Conservation (phyloP, 2,113 vertebrate species). For the Clarias gariepinus region DNA sequence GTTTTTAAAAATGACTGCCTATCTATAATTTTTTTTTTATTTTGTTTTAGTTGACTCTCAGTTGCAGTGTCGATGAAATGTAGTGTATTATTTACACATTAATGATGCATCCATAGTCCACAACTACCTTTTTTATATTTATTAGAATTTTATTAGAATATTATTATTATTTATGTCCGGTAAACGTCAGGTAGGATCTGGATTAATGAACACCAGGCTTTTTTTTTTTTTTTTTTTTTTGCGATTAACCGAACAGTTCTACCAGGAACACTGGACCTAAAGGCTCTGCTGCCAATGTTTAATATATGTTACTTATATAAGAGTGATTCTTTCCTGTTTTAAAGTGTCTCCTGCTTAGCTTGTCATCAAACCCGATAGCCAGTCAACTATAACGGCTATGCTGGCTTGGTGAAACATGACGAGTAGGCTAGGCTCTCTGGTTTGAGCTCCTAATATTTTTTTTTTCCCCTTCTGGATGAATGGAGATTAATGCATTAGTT, state of each 20-base stretch:
- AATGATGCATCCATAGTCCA: no score
- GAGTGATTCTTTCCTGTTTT: not conserved
- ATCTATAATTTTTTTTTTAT: not conserved
- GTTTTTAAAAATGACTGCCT: not conserved
- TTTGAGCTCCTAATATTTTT: not conserved
- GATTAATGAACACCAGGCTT: no score
- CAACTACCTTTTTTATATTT: no score
- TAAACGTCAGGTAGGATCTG: no score
- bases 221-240: no score
- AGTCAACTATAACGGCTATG: not conserved
- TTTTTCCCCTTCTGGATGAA: not conserved
- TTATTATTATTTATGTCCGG: no score
- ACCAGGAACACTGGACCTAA: not conserved
- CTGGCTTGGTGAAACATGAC: not conserved
- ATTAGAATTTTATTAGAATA: no score
- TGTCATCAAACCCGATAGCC: slow-evolving; percentile 32
- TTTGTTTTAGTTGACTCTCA: not conserved
- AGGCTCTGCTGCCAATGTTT: slow-evolving; percentile 28
- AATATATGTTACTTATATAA: slow-evolving; percentile 31
- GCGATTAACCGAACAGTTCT: not conserved
- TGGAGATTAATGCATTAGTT: not conserved
- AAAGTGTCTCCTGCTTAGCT: slow-evolving; percentile 42
- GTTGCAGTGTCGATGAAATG: not conserved
- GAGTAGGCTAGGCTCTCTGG: not conserved
- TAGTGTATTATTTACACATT: not conserved